Evolutionary conservation across 2,888 invertebrate genomes (phyloP).

Genomic region (Microctonus aethiopoides): DNA sequence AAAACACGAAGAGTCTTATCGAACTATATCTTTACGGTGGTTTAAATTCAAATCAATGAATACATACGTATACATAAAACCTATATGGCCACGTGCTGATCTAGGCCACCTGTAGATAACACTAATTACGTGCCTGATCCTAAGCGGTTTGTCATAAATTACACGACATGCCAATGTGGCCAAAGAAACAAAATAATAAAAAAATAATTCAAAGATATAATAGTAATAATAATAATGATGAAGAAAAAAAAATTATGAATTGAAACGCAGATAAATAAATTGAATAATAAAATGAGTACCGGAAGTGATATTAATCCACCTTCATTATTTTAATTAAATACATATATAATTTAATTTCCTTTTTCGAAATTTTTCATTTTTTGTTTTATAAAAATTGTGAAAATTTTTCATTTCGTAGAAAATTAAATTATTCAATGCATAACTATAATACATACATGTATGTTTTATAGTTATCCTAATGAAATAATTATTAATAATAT

Average conservation of each 20-base stretch:
- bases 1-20: slow-evolving; percentile 23
- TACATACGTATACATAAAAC: not conserved
- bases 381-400: no score
- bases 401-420: no score
- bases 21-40: slow-evolving; percentile 35
- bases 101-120: slow-evolving; percentile 41
- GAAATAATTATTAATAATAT: no score
- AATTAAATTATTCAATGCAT: no score
- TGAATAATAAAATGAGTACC: no score
- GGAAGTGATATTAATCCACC: no score
- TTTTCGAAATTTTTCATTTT: no score
- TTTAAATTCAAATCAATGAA: slow-evolving; percentile 28
- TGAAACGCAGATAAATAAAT: no score
- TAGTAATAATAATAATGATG: not conserved
- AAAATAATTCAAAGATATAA: not conserved
- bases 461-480: no score
- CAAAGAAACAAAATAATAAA: slow-evolving; percentile 2
- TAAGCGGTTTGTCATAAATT: slow-evolving; percentile 38
- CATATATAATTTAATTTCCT: no score
- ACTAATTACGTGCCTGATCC: slow-evolving; percentile 41
- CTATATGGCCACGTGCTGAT: slow-evolving; percentile 37
- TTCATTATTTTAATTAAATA: no score
- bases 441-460: no score
- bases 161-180: slow-evolving; percentile 25
- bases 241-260: not conserved